Conservation (phyloP, 2,888 invertebrate genomes). For the Brassicogethes aeneus region DNA sequence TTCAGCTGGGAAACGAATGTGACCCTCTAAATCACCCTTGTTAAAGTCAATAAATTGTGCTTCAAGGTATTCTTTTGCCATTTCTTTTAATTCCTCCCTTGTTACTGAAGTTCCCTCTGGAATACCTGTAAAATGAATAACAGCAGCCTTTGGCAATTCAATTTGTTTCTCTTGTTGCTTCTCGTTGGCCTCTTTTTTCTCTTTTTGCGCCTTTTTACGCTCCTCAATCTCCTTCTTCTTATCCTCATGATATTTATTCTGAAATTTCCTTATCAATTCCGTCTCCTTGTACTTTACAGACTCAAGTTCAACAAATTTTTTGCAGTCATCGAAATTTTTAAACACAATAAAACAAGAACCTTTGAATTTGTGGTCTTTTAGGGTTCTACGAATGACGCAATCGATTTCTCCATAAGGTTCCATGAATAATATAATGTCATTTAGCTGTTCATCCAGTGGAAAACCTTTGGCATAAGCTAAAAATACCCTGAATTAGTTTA, state of each 20-base stretch:
- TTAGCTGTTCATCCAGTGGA: constrained; percentile 54
- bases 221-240: constrained; percentile 60
- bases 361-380: constrained; percentile 63
- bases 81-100: constrained; percentile 66
- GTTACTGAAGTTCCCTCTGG: constrained; percentile 46
- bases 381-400: constrained; percentile 55
- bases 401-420: constrained; percentile 53
- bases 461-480: constrained; percentile 81
- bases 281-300: constrained; percentile 55
- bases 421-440: constrained; percentile 66
- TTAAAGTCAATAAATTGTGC: constrained; percentile 70
- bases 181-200: constrained; percentile 45
- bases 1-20: constrained; percentile 61
- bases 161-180: constrained; percentile 35
- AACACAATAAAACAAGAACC: constrained; percentile 91
- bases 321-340: constrained; percentile 68
- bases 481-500: no score
- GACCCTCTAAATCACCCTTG: constrained; percentile 64
- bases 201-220: constrained; percentile 44
- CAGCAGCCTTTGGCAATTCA: constrained; percentile 62
- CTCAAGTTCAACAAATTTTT: constrained; percentile 64
- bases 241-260: constrained; percentile 55
- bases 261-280: constrained; percentile 61
- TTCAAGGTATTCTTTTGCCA: constrained; percentile 49
- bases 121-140: constrained; percentile 60